Evolutionary conservation across 2,888 invertebrate species (phyloP).

Genomic region (Chironomus tentans): DNA sequence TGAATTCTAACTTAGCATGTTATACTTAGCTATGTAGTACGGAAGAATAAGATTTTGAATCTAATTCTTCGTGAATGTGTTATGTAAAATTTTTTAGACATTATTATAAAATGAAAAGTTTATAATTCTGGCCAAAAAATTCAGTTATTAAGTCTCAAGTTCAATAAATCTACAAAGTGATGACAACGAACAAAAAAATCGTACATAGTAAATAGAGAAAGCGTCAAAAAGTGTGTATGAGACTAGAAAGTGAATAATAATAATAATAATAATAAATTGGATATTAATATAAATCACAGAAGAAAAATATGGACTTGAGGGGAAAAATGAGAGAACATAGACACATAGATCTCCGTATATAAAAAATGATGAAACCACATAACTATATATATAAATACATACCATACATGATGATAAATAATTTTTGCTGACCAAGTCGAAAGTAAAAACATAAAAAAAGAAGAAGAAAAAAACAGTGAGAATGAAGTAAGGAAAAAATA

Average conservation of each 20-base stretch:
- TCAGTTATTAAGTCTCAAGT: too few species aligned
- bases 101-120: too few species aligned
- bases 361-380: background rate
- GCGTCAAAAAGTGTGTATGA: too few species aligned
- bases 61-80: too few species aligned
- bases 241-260: background rate
- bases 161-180: too few species aligned
- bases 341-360: background rate
- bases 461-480: conserved; percentile 2
- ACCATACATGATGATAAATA: conserved; percentile 9
- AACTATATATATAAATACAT: background rate
- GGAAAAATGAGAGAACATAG: background rate
- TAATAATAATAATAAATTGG: background rate
- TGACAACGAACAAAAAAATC: background rate
- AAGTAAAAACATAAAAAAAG: background rate
- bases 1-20: too few species aligned
- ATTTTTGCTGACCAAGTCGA: conserved; percentile 25
- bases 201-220: background rate
- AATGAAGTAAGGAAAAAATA: background rate
- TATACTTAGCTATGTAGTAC: too few species aligned
- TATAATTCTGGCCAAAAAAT: too few species aligned
- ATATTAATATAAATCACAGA: too few species aligned
- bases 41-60: too few species aligned
- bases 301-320: too few species aligned
- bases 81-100: too few species aligned